A percentile compares a stretch with the other conserved stretches of the same genome.
These are phyloP conservation scores for Bombus waltoni DNA, from an alignment of 1,140 invertebrate species.

Conservation along the genomic window DNA sequence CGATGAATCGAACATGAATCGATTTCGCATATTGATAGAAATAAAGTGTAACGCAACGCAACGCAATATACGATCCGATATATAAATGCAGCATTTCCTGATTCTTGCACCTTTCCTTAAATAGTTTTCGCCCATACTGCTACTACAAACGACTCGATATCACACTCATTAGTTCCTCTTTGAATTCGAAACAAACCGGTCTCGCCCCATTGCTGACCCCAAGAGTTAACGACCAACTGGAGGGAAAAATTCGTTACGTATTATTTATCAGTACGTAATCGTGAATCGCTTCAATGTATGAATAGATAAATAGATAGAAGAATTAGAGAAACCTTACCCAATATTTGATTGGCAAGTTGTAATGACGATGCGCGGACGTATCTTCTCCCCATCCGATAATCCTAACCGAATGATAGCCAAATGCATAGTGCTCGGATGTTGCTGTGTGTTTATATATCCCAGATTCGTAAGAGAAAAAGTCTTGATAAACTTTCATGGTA, in stretches of 20 bases:
- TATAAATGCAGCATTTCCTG: not conserved
- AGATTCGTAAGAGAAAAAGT: slow-evolving; percentile 94
- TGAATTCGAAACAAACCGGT: slow-evolving; percentile 92
- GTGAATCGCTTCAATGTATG: not conserved
- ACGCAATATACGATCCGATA: not conserved
- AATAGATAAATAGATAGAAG: not conserved
- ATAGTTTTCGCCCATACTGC: slow-evolving; percentile 87
- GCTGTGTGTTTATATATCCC: slow-evolving; percentile 91
- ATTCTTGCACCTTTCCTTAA: not conserved
- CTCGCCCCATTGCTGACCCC: slow-evolving; percentile 95
- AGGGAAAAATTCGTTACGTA: slow-evolving; percentile 37
- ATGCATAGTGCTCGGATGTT: slow-evolving; percentile 82
- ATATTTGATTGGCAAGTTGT: slow-evolving; percentile 87
- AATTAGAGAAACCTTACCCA: slow-evolving; percentile 87
- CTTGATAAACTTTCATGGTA: slow-evolving; percentile 93
- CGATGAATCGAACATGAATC: not conserved
- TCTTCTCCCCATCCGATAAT: slow-evolving; percentile 96
- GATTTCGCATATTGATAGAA: not conserved
- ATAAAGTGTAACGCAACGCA: not conserved
- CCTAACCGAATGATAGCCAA: slow-evolving; percentile 94
- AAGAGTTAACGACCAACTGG: slow-evolving; percentile 94
- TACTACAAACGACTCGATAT: slow-evolving; percentile 93
- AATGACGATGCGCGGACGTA: slow-evolving; percentile 71
- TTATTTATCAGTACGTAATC: not conserved
- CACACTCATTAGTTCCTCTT: slow-evolving; percentile 91